Conservation (phyloP, 1,140 invertebrate species). For the Drosophila santomea region DNA sequence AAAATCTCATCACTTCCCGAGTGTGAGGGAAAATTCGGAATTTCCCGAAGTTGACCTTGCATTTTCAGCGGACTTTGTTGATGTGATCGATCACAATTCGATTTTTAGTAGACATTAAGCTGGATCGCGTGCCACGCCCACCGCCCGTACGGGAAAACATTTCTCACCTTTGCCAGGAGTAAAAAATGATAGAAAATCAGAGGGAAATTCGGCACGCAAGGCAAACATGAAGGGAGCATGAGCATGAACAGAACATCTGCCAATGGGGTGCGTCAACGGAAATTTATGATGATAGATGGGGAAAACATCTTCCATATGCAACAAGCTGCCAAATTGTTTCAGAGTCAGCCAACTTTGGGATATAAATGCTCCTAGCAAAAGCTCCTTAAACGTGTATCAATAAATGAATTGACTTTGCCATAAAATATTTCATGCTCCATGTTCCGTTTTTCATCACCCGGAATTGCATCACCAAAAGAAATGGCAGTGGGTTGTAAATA, state of each 20-base stretch:
- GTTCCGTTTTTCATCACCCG: slow-evolving; percentile 64
- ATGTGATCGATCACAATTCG: slow-evolving; percentile 80
- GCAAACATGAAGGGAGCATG: slow-evolving; percentile 43
- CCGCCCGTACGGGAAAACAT: slow-evolving; percentile 19
- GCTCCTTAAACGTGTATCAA: slow-evolving; percentile 37
- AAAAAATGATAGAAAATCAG: slow-evolving; percentile 1
- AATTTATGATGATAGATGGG: slow-evolving; percentile 52
- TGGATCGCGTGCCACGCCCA: slow-evolving; percentile 58
- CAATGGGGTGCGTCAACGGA: slow-evolving; percentile 38
- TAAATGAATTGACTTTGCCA: slow-evolving; percentile 57
- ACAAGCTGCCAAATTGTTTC: slow-evolving; percentile 64
- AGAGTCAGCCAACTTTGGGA: slow-evolving; percentile 5
- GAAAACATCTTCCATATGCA: slow-evolving; percentile 51
- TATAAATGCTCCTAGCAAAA: slow-evolving; percentile 20
- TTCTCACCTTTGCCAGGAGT: slow-evolving; percentile 8
- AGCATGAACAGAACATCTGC: slow-evolving; percentile 51
- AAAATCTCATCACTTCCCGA: slow-evolving; percentile 64
- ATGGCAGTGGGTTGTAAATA: slow-evolving; percentile 59
- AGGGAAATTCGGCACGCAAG: slow-evolving; percentile 15
- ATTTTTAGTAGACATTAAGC: slow-evolving; percentile 83
- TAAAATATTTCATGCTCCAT: slow-evolving; percentile 67
- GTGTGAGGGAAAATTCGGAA: not conserved
- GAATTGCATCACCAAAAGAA: slow-evolving; percentile 51
- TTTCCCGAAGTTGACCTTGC: slow-evolving; percentile 43
- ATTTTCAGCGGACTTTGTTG: slow-evolving; percentile 63